Conservation (phyloP, 2,113 vertebrate species). For the Eonycteris spelaea region DNA sequence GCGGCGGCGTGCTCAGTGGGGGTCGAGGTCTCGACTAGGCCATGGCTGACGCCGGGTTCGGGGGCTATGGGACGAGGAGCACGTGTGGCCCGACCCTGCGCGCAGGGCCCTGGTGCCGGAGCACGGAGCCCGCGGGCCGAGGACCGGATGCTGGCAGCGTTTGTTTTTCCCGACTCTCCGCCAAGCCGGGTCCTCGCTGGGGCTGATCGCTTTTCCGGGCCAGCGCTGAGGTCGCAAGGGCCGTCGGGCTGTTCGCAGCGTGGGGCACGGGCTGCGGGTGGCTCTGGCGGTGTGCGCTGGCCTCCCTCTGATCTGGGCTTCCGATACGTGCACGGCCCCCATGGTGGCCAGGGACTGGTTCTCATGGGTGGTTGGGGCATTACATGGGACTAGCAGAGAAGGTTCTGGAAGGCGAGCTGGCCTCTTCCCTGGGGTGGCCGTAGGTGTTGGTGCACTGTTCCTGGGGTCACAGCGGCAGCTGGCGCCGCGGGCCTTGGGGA, state of each 20-base stretch:
- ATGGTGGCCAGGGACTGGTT: fast-evolving
- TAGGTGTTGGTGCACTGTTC: fast-evolving
- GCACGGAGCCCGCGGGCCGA: fast-evolving
- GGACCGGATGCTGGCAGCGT: no score
- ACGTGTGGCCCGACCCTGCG: fast-evolving
- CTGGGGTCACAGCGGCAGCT: not conserved
- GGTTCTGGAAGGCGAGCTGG: not conserved
- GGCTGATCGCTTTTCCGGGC: fast-evolving
- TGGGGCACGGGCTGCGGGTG: no score
- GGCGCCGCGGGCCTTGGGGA: not conserved
- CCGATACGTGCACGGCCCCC: fast-evolving
- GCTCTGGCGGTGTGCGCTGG: fast-evolving
- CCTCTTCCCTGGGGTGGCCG: not conserved
- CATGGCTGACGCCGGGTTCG: fast-evolving
- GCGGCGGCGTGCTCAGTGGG: fast-evolving
- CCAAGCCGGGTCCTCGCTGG: no score
- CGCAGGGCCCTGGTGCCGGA: fast-evolving
- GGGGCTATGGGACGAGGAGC: fast-evolving
- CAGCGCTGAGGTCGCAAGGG: no score
- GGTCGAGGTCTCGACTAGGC: not conserved
- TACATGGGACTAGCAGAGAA: not conserved
- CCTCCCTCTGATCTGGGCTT: not conserved
- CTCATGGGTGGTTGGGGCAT: not conserved
- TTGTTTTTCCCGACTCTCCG: no score
- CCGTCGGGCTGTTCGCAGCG: no score